Evolutionary conservation across 2,113 vertebrate species (phyloP).

Genomic region (Emberiza fucata): DNA sequence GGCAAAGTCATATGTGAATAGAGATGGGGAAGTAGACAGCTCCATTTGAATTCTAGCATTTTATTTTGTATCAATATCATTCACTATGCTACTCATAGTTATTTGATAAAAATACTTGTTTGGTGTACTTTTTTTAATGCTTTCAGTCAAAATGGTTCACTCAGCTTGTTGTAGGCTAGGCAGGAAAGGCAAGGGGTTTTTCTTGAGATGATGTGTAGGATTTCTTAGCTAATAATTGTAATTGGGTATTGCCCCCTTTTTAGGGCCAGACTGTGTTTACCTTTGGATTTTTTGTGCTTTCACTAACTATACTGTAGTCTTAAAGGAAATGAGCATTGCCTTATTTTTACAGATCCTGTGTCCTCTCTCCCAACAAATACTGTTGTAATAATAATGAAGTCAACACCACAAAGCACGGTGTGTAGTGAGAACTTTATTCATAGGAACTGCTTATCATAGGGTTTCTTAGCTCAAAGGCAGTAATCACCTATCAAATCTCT

Average conservation of each 20-base stretch:
- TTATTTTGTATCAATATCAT: not conserved
- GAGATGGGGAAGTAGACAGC: not conserved
- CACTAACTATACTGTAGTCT: not conserved
- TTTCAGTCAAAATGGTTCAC: not conserved
- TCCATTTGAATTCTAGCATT: not conserved
- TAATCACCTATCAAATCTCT: not conserved
- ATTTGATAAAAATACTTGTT: not conserved
- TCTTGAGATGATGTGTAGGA: not conserved
- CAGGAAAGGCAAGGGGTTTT: not conserved
- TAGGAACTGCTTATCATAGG: not conserved
- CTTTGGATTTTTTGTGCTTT: not conserved
- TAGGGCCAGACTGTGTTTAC: not conserved
- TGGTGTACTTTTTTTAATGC: not conserved
- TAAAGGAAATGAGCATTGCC: not conserved
- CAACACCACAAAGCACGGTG: not conserved
- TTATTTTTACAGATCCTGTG: not conserved
- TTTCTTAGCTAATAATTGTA: not conserved
- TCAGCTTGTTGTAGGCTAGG: not conserved
- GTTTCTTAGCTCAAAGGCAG: not conserved
- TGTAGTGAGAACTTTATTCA: not conserved
- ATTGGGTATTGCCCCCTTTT: not conserved
- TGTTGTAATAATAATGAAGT: not conserved
- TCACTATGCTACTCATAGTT: not conserved
- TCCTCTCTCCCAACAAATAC: not conserved
- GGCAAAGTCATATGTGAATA: not conserved